Evolutionary conservation across 2,888 invertebrate genomes (phyloP), one percentile per base, ranked within the genome.

Genomic region (Calephelis perditalis): DNA sequence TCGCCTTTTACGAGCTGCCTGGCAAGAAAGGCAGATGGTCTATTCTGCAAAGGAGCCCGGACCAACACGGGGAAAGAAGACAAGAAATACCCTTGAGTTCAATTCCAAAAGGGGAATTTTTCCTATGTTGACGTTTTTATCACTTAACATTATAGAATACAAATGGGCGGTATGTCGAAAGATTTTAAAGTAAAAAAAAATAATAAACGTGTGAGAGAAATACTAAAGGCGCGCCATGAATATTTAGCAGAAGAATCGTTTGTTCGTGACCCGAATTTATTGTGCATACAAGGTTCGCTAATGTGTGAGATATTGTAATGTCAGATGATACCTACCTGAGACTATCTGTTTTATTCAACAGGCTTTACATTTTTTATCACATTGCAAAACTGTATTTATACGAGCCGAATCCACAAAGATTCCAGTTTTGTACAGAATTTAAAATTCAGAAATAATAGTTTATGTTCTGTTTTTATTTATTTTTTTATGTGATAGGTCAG

Each of bases 251-350:
- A 64, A 68, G 74, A 76, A 77, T 75, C 75, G 76, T 79, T 75
- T 76, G 79, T 76, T 82, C 81, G 82, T 85, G 85, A 84, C 81
- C 80, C 80, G 81, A 79, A 82, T 85, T 76, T 76, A 73, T 74
- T 72, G 71, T 71, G 78, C 79, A 81, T 82, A 77, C 78, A 71
- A 76, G 80, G 80, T 80, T 76, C 76, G 63, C 71, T 72, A 64
- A 67, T 67, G 74, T 71, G 72, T 76, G 76, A 70, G 73, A 70
- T 68, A 68, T 70, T 74, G 76, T 76, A 80, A 80, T 75, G 72
- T 74, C 77, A 77, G 73, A 69, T 73, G 72, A 57, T 65, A 61
- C 57, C 60, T 12, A 26, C 26, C 26, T 26, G 26, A 26, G 60
- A 37, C 36, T 15, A 45, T 52, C 40, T 46, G 55, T 15, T 44